Evolutionary conservation across 2,888 invertebrate genomes (phyloP), one percentile per base, ranked within the genome.

Genomic region (Callimorpha dominula): DNA sequence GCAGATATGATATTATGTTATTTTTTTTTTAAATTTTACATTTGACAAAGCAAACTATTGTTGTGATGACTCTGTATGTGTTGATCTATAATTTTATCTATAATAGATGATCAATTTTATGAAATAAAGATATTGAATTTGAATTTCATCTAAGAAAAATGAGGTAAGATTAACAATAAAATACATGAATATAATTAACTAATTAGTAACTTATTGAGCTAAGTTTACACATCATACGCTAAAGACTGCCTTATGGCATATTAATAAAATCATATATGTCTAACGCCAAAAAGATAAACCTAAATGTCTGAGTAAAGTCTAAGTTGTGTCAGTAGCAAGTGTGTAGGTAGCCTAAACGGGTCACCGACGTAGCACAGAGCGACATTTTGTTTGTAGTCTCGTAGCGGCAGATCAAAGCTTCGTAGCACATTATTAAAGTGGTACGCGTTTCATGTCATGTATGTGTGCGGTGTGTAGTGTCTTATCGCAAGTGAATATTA

Each of bases 371-470:
- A 83, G 78, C 79, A 65, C 54, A 42, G 63, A 75, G 78, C 75
- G 82, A 84, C 86, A 87, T 81, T 31, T 84, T 85, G 85, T 82
- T 84, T 79, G 85, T 84, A 83, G 84, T 81, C 50, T 77, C 78
- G 84, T 80, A 82, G 81, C 83, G 74, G 73, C 78, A 79, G 80
- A 85, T 87, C 86, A 86, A 85, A 86, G 85, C 80, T 82, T 79
- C 86, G 85, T 84, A 82, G 83, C 84, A 81, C 77, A 83, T 84
- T 85, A 85, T 81, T 82, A 78, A 78, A 82, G 76, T 79, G 82
- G 78, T 86, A 80, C 80, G 83, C 72, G 73, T 77, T 76, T 70
- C 70, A 68, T 82, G 71, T 68, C 62, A n/a, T 71, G 74, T 68
- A 65, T 71, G 52, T 64, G 9, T 31, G 2, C 31, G 1, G 54